Percentiles rank a stretch among this genome's conserved stretches.
Evolutionary conservation across 2,797 vertebrate genomes (phyloP).

Genomic region (Mionectes olivaceus): DNA sequence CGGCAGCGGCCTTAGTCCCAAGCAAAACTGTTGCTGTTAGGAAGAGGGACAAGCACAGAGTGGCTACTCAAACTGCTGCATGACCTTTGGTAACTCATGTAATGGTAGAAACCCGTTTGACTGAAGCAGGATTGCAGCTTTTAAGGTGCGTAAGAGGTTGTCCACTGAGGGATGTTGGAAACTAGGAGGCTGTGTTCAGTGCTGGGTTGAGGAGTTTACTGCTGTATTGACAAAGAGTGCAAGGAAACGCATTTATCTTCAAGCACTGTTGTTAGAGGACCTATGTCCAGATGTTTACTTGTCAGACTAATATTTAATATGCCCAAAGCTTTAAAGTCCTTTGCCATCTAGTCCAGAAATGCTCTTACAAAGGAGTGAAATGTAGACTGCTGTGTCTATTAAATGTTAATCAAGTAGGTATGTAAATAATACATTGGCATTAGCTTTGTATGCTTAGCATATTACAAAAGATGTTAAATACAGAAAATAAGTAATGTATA

Average conservation of each 20-base stretch:
- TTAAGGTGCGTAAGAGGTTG: accelerated
- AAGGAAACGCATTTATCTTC: neutral
- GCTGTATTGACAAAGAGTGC: neutral
- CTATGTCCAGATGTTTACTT: neutral
- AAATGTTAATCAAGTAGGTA: neutral
- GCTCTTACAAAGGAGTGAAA: neutral
- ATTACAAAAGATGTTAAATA: neutral
- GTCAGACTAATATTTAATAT: neutral
- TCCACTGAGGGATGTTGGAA: neutral
- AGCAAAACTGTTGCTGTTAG: neutral
- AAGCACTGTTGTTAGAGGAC: neutral
- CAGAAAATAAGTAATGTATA: neutral
- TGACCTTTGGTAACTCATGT: neutral
- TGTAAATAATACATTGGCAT: neutral
- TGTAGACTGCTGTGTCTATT: neutral
- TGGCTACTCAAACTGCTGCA: neutral
- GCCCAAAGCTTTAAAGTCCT: neutral
- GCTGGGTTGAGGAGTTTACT: neutral
- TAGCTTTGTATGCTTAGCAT: neutral
- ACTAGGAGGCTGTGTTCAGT: neutral
- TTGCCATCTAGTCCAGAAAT: neutral
- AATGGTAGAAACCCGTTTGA: neutral
- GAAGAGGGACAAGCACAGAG: neutral
- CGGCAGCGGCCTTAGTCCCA: neutral
- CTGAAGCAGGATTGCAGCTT: neutral